Evolutionary conservation across 1,140 invertebrate species (phyloP).

Genomic region (Galleria mellonella): DNA sequence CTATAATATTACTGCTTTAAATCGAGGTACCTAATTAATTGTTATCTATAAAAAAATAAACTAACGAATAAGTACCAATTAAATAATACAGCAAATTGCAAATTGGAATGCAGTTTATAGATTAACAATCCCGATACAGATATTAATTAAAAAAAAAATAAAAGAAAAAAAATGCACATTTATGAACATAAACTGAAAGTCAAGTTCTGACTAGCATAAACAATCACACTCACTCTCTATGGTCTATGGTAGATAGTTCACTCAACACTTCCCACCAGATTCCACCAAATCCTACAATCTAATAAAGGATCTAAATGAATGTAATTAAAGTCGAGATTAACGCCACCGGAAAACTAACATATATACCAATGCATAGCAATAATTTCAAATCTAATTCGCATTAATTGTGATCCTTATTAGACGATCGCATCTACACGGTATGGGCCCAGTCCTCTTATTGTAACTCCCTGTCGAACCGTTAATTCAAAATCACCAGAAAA

Average conservation of each 20-base stretch:
- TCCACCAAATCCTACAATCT: not conserved
- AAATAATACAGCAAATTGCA: not conserved
- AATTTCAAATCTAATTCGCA: no score
- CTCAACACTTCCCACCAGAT: no score
- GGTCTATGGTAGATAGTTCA: not conserved
- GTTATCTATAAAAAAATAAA: not conserved
- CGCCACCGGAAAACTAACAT: no score
- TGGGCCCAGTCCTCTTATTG: not conserved
- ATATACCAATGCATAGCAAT: no score
- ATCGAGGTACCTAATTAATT: no score
- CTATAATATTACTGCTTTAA: no score
- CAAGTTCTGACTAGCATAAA: constrained; percentile 43
- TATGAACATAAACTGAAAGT: constrained; percentile 15
- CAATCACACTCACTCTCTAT: constrained; percentile 41
- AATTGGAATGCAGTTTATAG: constrained; percentile 8
- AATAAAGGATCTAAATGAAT: no score
- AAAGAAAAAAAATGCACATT: constrained; percentile 36
- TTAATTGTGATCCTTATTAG: no score
- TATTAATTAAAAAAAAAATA: constrained; percentile 8
- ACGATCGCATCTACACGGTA: not conserved
- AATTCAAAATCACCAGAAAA: not conserved
- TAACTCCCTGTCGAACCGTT: no score
- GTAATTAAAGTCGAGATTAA: no score
- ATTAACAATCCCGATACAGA: constrained; percentile 7
- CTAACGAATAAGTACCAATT: constrained; percentile 12